These are phyloP conservation scores for Anseranas semipalmata DNA, from an alignment of 2,113 vertebrate species.

Conservation along the genomic window DNA sequence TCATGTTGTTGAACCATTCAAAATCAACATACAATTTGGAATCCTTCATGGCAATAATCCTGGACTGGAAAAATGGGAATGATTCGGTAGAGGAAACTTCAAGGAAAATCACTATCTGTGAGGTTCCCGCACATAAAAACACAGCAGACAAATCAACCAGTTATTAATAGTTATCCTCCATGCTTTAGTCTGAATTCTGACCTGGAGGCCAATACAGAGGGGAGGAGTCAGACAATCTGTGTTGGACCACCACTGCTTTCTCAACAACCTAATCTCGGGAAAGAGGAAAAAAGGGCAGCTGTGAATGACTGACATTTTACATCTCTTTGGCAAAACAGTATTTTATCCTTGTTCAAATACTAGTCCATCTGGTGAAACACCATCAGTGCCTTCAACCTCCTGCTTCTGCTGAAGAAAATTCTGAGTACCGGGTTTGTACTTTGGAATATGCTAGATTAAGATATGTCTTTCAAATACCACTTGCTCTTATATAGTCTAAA, in stretches of 20 bases:
- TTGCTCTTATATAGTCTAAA: background rate
- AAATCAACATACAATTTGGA: background rate
- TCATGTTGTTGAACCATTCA: background rate
- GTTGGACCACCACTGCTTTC: background rate
- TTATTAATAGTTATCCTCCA: background rate
- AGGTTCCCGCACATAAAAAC: background rate
- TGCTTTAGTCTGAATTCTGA: background rate
- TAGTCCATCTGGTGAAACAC: background rate
- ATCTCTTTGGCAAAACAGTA: background rate
- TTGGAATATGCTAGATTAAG: background rate
- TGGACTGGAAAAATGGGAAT: background rate
- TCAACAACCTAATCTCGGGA: background rate
- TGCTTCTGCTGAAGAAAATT: background rate
- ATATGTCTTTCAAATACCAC: background rate
- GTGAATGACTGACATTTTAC: background rate
- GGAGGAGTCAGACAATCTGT: background rate
- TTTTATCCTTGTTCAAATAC: background rate
- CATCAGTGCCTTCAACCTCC: background rate
- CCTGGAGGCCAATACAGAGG: background rate
- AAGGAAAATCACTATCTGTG: background rate
- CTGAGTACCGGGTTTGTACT: background rate
- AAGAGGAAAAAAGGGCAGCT: background rate
- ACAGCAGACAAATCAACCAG: background rate
- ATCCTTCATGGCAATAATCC: background rate
- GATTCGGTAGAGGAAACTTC: background rate